A percentile compares a stretch with the other conserved stretches of the same genome.
Evolutionary conservation across 2,888 invertebrate species (phyloP).

Genomic region (Choristoneura rosaceana): DNA sequence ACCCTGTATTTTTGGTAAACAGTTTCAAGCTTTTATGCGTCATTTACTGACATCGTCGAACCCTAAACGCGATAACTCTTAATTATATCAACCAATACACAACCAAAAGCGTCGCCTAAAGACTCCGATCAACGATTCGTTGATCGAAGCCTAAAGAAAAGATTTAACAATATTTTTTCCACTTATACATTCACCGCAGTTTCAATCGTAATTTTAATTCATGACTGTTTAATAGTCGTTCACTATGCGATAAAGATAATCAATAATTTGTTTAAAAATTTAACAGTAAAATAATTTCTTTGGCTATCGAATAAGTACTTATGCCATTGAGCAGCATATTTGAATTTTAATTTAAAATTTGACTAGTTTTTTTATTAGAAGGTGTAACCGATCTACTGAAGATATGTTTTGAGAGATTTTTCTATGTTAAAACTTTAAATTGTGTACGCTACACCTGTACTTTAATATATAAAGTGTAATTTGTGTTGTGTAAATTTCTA

Average conservation of each 20-base stretch:
- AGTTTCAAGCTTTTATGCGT: no score
- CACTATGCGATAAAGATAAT: neutral
- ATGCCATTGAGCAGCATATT: constrained; percentile 48
- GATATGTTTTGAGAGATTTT: constrained; percentile 34
- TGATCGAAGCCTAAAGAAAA: neutral
- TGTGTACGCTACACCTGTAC: constrained; percentile 2
- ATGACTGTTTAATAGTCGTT: neutral
- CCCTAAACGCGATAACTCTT: neutral
- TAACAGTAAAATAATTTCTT: constrained; percentile 29
- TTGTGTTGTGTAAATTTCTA: constrained; percentile 2
- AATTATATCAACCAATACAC: neutral
- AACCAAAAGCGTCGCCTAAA: neutral
- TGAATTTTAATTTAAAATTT: constrained; percentile 38
- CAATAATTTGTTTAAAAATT: neutral
- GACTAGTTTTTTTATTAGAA: constrained; percentile 46
- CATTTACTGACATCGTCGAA: neutral
- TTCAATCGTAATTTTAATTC: neutral
- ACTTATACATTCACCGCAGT: neutral
- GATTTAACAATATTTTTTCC: neutral
- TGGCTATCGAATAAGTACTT: constrained; percentile 47
- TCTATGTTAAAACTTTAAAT: constrained; percentile 3
- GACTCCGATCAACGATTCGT: no score
- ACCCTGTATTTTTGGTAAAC: no score
- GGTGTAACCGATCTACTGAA: constrained; percentile 16
- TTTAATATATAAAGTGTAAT: neutral